Base-by-base conservation (phyloP, 2,888 invertebrate genomes). In the Pemphredon lugubris region DNA sequence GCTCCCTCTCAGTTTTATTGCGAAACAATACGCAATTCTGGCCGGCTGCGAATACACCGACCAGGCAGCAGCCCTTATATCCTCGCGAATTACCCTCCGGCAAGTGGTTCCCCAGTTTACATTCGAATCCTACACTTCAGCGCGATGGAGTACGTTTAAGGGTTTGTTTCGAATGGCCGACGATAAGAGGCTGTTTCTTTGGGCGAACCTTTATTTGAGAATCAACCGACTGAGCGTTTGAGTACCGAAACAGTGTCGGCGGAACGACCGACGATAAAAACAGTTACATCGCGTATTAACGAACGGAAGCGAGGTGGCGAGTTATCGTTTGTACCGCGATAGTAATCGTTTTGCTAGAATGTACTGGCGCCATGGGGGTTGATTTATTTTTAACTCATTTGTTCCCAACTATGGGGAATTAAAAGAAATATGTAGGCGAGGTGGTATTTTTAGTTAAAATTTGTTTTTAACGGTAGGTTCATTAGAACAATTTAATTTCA, bases 11-110 rank as follows among this genome's bases (percentile, higher is more conserved):
- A 40, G 58, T 42, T 72, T 72, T 59, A 69, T 55, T 53, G 54
- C 48, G 40, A 34, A 37, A 72, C 64, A 72, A 65, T 69, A 57
- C 50, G 48, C 55, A 63, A 44, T 68, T 68, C 50, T 40, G 34
- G n/a, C 39, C 21, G 50, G 16, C 40, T 39, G 26, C 23, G 44
- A 59, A 53, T 53, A 47, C 18, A 34, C 39, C 30, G 39, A 32
- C 13, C 18, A 48, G 18, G 32, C 32, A 40, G 58, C 50, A 30
- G 26, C 55, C 47, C 68, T 16, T 44, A 40, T 53, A 37, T 48
- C 20, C 23, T 48, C 26, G 34, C 40, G 54, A 65, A 59, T 54
- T 51, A 45, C 48, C 16, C 64, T 32, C 1, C 20, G 32, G 34
- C 34, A 48, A 59, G 50, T 59, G 59, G 53, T 59, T 50, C 57